Conservation (phyloP, 1,140 invertebrate genomes). For the Bicyclus anynana region DNA sequence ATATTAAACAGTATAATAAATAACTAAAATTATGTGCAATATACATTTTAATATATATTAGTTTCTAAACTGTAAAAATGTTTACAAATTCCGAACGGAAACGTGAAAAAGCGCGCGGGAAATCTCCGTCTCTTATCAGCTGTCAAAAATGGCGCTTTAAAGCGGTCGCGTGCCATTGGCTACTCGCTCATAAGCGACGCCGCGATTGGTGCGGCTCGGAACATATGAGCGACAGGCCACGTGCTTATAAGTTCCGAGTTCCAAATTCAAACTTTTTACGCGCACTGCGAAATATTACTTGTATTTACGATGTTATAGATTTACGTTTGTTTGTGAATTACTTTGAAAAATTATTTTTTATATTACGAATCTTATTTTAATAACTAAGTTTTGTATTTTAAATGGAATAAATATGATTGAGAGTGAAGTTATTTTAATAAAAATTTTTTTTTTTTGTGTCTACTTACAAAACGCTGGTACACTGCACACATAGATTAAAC, state of each 20-base stretch:
- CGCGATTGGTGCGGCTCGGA: slow-evolving; percentile 53
- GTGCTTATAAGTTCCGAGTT: slow-evolving; percentile 69
- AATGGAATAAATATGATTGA: too few relatives aligned
- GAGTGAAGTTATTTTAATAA: neutral
- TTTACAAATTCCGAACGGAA: neutral
- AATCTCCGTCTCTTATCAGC: slow-evolving; percentile 55
- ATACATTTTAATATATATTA: too few relatives aligned
- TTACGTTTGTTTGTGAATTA: neutral
- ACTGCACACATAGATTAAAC: neutral
- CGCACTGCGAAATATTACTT: neutral
- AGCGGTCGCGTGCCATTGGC: slow-evolving; percentile 59
- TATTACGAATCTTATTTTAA: too few relatives aligned
- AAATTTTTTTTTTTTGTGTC: neutral
- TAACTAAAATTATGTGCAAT: too few relatives aligned
- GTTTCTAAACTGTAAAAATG: too few relatives aligned
- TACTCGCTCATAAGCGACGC: slow-evolving; percentile 69
- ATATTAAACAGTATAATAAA: too few relatives aligned
- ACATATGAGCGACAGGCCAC: slow-evolving; percentile 65
- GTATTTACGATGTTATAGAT: neutral
- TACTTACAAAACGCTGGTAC: slow-evolving; percentile 2
- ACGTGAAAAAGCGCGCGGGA: slow-evolving; percentile 17
- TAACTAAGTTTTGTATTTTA: too few relatives aligned
- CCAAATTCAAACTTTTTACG: slow-evolving; percentile 36
- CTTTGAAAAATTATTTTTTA: too few relatives aligned
- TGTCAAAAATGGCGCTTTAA: slow-evolving; percentile 55